These are phyloP conservation scores for Ailuropoda melanoleuca DNA, from an alignment of 2,113 vertebrate genomes.

Conservation along the genomic window DNA sequence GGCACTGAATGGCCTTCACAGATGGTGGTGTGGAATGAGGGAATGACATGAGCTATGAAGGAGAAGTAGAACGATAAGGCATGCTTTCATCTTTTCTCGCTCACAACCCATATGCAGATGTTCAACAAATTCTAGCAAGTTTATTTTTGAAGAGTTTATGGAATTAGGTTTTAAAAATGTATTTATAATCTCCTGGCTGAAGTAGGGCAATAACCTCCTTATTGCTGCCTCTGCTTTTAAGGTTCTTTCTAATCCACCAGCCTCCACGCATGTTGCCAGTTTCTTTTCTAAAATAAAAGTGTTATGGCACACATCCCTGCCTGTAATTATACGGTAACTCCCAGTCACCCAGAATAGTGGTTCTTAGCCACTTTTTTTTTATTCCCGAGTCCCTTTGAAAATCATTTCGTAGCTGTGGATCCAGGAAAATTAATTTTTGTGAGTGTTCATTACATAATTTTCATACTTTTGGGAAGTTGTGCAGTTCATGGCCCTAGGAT, in stretches of 20 bases:
- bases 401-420: neutral
- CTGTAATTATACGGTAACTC: neutral
- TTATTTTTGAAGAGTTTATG: neutral
- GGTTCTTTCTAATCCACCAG: neutral
- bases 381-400: neutral
- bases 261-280: neutral
- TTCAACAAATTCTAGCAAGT: neutral
- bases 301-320: neutral
- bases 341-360: neutral
- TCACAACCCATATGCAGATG: neutral
- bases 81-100: neutral
- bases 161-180: neutral
- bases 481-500: neutral
- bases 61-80: neutral
- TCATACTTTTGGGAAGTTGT: neutral
- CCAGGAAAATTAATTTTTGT: neutral
- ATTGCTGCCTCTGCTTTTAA: neutral
- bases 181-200: neutral
- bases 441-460: neutral
- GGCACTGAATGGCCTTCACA: neutral
- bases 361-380: conserved; percentile 3
- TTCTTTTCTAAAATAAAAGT: conserved; percentile 29
- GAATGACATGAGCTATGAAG: neutral
- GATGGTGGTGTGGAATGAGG: neutral
- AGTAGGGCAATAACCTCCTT: neutral